Percentiles rank a stretch among this genome's conserved stretches.
Evolutionary conservation across 2,888 invertebrate genomes (phyloP).

Genomic region (Lithophane socia): DNA sequence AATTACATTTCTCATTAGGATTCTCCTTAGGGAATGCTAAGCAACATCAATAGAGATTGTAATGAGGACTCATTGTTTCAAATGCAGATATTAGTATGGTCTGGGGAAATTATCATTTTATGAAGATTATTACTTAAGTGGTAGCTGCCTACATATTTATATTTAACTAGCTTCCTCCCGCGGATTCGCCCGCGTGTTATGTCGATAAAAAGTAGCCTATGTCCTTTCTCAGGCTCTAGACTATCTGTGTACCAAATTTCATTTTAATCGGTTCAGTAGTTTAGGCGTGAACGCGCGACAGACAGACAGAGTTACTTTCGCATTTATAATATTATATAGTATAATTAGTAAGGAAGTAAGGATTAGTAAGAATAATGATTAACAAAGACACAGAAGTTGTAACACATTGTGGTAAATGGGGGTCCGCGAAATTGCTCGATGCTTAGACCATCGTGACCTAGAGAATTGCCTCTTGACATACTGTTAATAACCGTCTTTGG

Average conservation of each 20-base stretch:
- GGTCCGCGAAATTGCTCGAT: background rate
- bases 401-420: background rate
- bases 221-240: no score
- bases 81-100: constrained; percentile 28
- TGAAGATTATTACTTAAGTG: background rate
- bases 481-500: background rate
- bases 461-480: background rate
- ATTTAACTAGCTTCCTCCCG: no score
- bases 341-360: no score
- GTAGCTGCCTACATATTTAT: background rate
- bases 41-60: constrained; percentile 59
- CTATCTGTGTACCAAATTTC: no score
- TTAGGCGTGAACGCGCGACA: no score
- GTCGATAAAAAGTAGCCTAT: no score
- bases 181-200: no score
- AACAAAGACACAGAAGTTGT: background rate
- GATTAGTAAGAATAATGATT: no score
- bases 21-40: constrained; percentile 63
- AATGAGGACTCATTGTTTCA: constrained; percentile 49
- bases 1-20: constrained; percentile 70
- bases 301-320: no score
- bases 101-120: no score
- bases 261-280: no score
- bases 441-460: background rate
- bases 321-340: no score